phyloP scores from a whole-genome alignment of 2,113 vertebrate genomes.

The Miniopterus natalensis region DNA sequence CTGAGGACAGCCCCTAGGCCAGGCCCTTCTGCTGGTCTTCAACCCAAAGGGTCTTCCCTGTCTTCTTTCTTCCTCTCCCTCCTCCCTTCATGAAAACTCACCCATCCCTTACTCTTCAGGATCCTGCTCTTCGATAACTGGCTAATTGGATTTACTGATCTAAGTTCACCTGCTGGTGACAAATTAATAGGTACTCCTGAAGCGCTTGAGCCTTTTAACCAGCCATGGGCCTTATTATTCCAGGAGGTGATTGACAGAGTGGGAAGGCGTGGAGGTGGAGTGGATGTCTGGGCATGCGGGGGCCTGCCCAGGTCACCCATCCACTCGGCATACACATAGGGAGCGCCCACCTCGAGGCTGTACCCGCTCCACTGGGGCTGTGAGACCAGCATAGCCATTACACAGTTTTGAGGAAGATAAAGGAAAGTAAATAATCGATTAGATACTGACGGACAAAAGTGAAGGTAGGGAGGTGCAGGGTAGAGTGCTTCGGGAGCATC shows the following conservation, averaged over 20 bases:
- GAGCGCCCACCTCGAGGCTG: neutral
- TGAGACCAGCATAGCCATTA: neutral
- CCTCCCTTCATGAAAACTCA: neutral
- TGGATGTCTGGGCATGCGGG: neutral
- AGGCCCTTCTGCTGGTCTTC: neutral
- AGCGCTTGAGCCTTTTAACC: neutral
- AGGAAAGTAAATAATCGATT: neutral
- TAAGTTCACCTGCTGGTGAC: neutral
- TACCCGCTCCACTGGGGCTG: neutral
- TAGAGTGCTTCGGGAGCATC: neutral
- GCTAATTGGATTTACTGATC: neutral
- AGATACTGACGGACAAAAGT: neutral
- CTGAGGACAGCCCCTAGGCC: neutral
- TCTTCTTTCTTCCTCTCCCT: neutral
- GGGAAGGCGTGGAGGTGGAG: neutral
- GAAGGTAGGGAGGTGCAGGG: neutral
- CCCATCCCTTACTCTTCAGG: neutral
- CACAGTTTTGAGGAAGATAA: neutral
- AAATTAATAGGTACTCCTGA: neutral
- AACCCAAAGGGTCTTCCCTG: neutral
- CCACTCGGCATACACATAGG: accelerated
- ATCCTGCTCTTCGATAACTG: neutral
- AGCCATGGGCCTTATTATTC: neutral
- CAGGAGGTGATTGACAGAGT: neutral
- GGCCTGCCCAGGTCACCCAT: accelerated